phyloP scores from a whole-genome alignment of 35 echinoderm and acorn worm genomes.

The Ptychodera flava region DNA sequence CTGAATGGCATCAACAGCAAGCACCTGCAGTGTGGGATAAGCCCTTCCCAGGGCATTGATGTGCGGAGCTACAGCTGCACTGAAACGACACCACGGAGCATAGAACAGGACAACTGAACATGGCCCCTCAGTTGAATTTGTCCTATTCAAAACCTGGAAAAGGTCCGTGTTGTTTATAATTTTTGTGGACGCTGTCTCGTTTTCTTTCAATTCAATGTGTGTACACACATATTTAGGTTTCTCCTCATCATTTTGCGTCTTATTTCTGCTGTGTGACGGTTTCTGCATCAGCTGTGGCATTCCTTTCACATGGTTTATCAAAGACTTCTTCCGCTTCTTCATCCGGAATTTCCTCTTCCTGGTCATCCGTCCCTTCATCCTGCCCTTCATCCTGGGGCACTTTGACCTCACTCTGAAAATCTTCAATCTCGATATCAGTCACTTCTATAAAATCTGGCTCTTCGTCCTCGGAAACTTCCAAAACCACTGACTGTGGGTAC shows the following conservation, averaged over 20 bases:
- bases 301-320: not conserved
- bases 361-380: not conserved
- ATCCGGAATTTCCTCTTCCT: not conserved
- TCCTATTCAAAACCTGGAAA: not conserved
- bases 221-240: not conserved
- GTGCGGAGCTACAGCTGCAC: conserved; percentile 48
- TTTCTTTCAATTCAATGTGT: not conserved
- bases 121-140: conserved; percentile 23
- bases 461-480: too few relatives aligned
- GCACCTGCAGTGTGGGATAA: conserved; percentile 46
- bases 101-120: conserved; percentile 87
- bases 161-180: not conserved
- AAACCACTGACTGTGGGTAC: too few relatives aligned
- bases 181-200: not conserved
- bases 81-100: conserved; percentile 74
- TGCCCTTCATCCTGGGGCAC: not conserved
- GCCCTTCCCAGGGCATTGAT: conserved; percentile 84
- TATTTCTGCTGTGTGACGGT: not conserved
- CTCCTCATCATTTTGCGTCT: not conserved
- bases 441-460: too few relatives aligned
- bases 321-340: not conserved
- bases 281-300: not conserved
- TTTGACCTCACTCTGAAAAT: not conserved
- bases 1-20: conserved; percentile 78
- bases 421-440: too few relatives aligned